phyloP scores from a whole-genome alignment of 1,140 invertebrate genomes.

The Brachionus plicatilis region DNA sequence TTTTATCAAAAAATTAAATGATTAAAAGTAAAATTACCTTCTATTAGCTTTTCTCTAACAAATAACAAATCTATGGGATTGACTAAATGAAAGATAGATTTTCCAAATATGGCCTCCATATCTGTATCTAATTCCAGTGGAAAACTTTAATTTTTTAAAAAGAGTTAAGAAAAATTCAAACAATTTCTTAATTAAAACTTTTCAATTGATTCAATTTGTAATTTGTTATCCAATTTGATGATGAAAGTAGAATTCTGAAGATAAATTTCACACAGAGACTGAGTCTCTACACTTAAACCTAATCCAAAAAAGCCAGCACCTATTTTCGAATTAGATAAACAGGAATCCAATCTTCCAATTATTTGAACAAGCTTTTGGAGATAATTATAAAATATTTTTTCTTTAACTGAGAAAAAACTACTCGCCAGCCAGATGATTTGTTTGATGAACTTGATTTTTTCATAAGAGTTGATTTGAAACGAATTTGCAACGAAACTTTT shows the following conservation, averaged over 20 bases:
- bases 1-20: not conserved
- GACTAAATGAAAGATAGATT: conserved; percentile 14
- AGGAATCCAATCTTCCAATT: not conserved
- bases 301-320: conserved; percentile 6
- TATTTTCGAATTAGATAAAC: not conserved
- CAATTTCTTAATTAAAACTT: not conserved
- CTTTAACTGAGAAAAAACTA: not conserved
- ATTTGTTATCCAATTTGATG: not conserved
- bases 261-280: not conserved
- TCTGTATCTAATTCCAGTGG: not conserved
- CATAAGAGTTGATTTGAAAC: conserved; percentile 7
- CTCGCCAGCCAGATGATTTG: conserved; percentile 12
- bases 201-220: conserved; percentile 6
- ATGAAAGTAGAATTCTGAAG: not conserved
- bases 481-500: not conserved
- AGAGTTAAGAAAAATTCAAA: not conserved
- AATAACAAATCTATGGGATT: not conserved
- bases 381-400: not conserved
- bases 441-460: not conserved
- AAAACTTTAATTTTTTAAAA: not conserved
- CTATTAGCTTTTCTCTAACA: not conserved
- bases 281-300: not conserved
- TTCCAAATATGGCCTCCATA: not conserved
- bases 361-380: not conserved
- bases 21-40: not conserved